Evolutionary conservation across 2,888 invertebrate species (phyloP), one percentile per base, ranked within the genome.

Genomic region (Megaustenia siamemsis): DNA sequence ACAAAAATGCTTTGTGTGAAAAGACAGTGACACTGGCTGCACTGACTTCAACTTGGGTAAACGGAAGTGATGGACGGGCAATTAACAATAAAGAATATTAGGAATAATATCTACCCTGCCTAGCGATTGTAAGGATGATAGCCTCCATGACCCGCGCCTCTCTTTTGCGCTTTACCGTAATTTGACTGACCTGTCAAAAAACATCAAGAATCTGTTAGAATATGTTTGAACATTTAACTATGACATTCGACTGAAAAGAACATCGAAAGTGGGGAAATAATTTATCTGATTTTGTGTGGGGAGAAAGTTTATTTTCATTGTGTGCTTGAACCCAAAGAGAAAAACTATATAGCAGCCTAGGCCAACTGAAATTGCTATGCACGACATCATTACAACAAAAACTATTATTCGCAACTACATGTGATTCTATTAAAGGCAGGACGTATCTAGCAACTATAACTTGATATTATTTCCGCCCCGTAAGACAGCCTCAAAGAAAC

Each of bases 111-210:
- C 77, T 81, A 83, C 78, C 79, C 78, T 43, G 73, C 79, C 82
- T 88, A 90, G 86, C 89, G 89, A 87, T 89, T 91, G 89, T 92
- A 92, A 82, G 92, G 92, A 85, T 91, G 90, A 90, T 91, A 92
- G 80, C 90, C 89, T 85, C 90, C 89, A 83, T 90, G 90, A 69
- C 89, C 89, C 75, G 89, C 88, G 66, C 88, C 88, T 86, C 88
- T 87, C 87, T 91, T 91, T 83, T 90, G 90, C 78, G 90, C 86
- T 89, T 92, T 92, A 75, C 92, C 92, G 82, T 91, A 92, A 84
- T 84, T 87, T 86, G 91, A 89, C 83, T 87, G 87, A 84, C 86
- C 86, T 87, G 87, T 84, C 75, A 73, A 85, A 83, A 71, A 86
- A 84, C n/a, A 84, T 73, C 83, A 82, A 82, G 60, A 79, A 86